Conservation (phyloP, 2,888 invertebrate species). For the Dicyrtoma fusca region DNA sequence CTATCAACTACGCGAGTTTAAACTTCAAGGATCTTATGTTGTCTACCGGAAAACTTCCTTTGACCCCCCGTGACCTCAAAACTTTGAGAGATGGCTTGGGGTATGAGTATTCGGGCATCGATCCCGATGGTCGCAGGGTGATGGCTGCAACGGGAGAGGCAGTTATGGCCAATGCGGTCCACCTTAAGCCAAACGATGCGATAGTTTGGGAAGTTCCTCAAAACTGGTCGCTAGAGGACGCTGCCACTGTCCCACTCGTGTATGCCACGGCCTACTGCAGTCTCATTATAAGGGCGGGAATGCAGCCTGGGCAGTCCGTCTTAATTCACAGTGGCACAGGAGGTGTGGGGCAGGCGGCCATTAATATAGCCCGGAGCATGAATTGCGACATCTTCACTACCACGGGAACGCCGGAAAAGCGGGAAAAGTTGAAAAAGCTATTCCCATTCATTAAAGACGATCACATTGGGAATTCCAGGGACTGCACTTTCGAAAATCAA, state of each 20-base stretch:
- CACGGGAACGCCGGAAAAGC: slow-evolving; percentile 76
- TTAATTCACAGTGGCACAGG: slow-evolving; percentile 70
- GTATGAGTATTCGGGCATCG: no score
- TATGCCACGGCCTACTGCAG: slow-evolving; percentile 68
- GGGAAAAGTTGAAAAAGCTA: slow-evolving; percentile 80
- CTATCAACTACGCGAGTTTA: no score
- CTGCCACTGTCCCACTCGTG: slow-evolving; percentile 59
- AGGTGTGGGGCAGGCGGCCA: slow-evolving; percentile 77
- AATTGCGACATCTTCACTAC: slow-evolving; percentile 73
- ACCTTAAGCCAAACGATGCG: no score
- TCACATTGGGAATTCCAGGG: slow-evolving; percentile 69
- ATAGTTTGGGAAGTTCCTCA: slow-evolving; percentile 67
- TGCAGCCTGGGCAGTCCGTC: slow-evolving; percentile 61
- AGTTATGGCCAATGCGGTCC: no score
- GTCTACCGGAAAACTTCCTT: no score
- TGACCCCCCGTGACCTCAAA: no score
- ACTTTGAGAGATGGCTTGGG: no score
- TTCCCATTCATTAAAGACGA: slow-evolving; percentile 72
- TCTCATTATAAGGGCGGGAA: slow-evolving; percentile 64
- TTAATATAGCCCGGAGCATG: slow-evolving; percentile 68
- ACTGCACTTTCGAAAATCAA: slow-evolving; percentile 14
- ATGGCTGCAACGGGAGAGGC: no score
- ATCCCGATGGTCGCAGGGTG: no score
- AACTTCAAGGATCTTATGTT: no score
- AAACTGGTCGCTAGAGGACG: slow-evolving; percentile 68